phyloP scores from a whole-genome alignment of 2,888 invertebrate genomes.

The Ochropacha duplaris region DNA sequence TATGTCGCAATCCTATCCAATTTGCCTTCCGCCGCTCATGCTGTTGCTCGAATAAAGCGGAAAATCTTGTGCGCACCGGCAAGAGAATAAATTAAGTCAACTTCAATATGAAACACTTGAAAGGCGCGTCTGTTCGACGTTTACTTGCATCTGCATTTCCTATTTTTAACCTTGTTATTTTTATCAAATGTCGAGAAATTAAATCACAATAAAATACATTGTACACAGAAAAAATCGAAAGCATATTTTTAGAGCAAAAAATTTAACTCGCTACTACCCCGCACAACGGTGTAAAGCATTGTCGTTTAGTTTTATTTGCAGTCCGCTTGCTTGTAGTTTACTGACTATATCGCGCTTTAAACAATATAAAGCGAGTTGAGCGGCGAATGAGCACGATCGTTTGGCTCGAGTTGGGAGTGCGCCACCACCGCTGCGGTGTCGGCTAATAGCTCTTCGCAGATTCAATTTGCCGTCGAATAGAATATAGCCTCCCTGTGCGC shows the following conservation, averaged over 20 bases:
- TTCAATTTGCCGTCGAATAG: constrained; percentile 78
- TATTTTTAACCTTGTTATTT: constrained; percentile 3
- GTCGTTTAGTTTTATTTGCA: constrained; percentile 46
- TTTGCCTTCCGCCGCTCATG: constrained; percentile 72
- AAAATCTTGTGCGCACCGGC: constrained; percentile 61
- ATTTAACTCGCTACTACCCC: constrained; percentile 20
- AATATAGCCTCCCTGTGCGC: constrained; percentile 65
- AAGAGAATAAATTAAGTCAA: constrained; percentile 70
- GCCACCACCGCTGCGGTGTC: constrained; percentile 60
- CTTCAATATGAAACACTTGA: constrained; percentile 55
- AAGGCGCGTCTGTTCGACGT: constrained; percentile 35
- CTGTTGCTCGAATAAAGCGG: constrained; percentile 74
- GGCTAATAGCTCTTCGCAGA: constrained; percentile 79
- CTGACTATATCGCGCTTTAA: constrained; percentile 52
- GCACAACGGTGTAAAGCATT: constrained; percentile 21
- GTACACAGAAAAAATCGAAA: not conserved
- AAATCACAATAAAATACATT: not conserved
- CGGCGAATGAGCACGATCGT: constrained; percentile 62
- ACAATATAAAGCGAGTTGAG: constrained; percentile 53
- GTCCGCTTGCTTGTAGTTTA: constrained; percentile 45
- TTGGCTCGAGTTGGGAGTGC: constrained; percentile 61
- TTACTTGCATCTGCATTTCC: constrained; percentile 14
- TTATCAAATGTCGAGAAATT: not conserved
- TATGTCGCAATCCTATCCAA: constrained; percentile 80
- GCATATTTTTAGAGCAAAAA: not conserved